Evolutionary conservation across 1,140 invertebrate species (phyloP), one percentile per base, ranked within the genome.

Genomic region (Dysdera silvatica): DNA sequence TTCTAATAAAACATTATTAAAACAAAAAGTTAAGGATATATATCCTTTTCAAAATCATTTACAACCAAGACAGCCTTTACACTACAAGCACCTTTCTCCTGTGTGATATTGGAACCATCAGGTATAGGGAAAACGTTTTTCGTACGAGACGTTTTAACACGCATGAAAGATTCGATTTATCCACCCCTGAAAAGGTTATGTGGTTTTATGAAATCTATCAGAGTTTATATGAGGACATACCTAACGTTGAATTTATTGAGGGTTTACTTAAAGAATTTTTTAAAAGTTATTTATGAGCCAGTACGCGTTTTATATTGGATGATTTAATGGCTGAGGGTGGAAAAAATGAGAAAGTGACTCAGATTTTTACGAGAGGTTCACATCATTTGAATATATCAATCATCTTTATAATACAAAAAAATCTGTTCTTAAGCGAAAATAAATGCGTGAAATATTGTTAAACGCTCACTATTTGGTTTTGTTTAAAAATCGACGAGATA

Each of bases 331-430:
- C 12, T 20, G 51, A 53, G 24, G 10, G 51, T 3, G 28, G 28
- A 2, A 35, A 35, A 24, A 35, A 53, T 26, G 18, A 53, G 35
- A 8, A 20, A 1, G 28, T 53, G 8, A 33, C 51, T 33, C 4
- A 53, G 14, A 12, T 32, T 1, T 53, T 2, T 33, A 32, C 51
- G n/a, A 12, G 53, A 10, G 53, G 35, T 23, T 18, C 10, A 3
- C 53, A 55, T 33, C 26, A 32, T 24, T 14, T 53, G 28, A 53
- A 53, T 53, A n/a, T 53, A 35, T 53, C 51, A 32, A 7, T 53
- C 14, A 31, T 53, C 23, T 24, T 14, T 32, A 24, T 53, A 4
- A 16, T 7, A 23, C 51, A 32, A 20, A 53, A 53, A 14, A 31
- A 33, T 12, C n/a, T n/a, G 31, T 53, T 32, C 51, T 33, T 18